Base-by-base conservation (phyloP, 2,797 vertebrate species). In the Gallinago nigripennis region DNA sequence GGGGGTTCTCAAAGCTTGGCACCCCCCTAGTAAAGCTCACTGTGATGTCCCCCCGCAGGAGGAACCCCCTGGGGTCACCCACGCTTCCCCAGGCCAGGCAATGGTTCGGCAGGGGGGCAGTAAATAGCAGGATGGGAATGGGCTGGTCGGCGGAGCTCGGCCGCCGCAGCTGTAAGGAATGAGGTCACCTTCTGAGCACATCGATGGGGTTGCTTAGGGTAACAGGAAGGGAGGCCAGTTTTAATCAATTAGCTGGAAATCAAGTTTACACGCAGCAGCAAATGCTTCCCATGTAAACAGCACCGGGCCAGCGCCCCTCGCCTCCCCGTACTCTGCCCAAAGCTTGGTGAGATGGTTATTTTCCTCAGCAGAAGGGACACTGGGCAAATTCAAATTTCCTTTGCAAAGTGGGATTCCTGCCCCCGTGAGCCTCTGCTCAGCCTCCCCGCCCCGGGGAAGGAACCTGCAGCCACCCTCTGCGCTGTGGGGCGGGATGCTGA, bases 141-240 rank as follows among this genome's bases (percentile, higher is more conserved):
- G 80, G 81, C 65, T 66, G 69, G 30, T 18, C 12, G 11, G 53
- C 24, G 30, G 43, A 4, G 19, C 45, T 48, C 27, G 4, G 60
- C 77, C 20, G 7, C 65, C 57, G 72, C 78, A 58, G 75, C 65
- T 64, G 15, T 50, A 69, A 68, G 95, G 92, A 94, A 82, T 46
- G 94, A 96, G 94, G 92, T 88, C 91, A 86, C 85, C 90, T n/a
- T 64, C 86, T 60, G 82, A 91, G 93, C 89, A 80, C 89, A 66
- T 35, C 45, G 2, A 4, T 33, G 90, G 90, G 91, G 66, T 71
- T 94, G 91, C 48, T 80, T 16, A 20, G 87, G 95, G 91, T 91
- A n/a, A 90, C 69, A 27, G 91, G 43, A 69, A 33, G 58, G 73
- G 70, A 86, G 76, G 82, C 66, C 30, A 11, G 2, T 73, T 71